Percentiles rank a stretch among this genome's conserved stretches.
Evolutionary conservation across 1,140 invertebrate genomes (phyloP).

Genomic region (Diabrotica virgifera): DNA sequence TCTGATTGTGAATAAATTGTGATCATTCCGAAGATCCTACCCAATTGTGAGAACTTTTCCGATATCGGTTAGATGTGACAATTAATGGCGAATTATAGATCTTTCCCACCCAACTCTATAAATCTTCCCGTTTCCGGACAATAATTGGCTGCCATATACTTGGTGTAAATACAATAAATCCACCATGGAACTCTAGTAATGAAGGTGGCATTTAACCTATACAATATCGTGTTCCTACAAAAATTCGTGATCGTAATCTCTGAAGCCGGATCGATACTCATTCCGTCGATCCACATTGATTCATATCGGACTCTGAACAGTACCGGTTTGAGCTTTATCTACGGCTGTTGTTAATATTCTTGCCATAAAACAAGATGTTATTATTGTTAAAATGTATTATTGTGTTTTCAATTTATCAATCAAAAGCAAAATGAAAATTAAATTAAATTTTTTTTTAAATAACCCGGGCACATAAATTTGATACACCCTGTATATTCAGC

Average conservation of each 20-base stretch:
- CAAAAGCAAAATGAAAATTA: too few species aligned
- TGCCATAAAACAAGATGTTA: too few species aligned
- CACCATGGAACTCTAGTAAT: not conserved
- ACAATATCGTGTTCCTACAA: slow-evolving; percentile 4
- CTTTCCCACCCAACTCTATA: slow-evolving; percentile 1
- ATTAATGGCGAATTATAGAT: not conserved
- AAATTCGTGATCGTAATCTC: slow-evolving; percentile 7
- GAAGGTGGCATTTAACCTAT: slow-evolving; percentile 2
- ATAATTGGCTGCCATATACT: slow-evolving; percentile 2
- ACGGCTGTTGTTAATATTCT: too few species aligned
- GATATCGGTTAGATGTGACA: not conserved
- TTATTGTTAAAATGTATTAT: too few species aligned
- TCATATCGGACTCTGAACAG: slow-evolving; percentile 3
- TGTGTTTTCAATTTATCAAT: too few species aligned
- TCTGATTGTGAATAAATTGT: not conserved
- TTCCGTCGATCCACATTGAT: slow-evolving; percentile 14
- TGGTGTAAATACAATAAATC: slow-evolving; percentile 3
- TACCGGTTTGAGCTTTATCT: not conserved
- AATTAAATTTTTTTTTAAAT: too few species aligned
- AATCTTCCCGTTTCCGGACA: not conserved
- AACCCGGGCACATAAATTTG: too few species aligned
- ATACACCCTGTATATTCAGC: too few species aligned
- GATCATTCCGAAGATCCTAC: not conserved
- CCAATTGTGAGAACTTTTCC: not conserved
- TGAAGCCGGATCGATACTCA: slow-evolving; percentile 3